Evolutionary conservation across 2,113 vertebrate species (phyloP).

Genomic region (Odocoileus virginianus): DNA sequence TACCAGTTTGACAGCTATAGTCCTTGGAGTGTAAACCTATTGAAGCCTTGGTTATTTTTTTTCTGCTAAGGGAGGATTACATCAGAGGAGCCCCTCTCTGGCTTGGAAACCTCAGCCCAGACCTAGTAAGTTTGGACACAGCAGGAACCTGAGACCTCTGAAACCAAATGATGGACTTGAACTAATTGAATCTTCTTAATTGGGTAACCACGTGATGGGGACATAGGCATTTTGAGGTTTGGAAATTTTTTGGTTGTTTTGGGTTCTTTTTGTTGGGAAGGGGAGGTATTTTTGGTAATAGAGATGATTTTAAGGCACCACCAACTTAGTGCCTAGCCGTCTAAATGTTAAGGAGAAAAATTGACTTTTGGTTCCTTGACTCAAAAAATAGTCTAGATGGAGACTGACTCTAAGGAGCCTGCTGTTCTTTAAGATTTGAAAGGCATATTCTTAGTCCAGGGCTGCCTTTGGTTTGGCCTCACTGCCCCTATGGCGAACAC

Average conservation of each 20-base stretch:
- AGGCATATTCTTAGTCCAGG: not conserved
- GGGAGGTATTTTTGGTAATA: not conserved
- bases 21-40: not conserved
- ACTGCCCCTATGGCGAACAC: not conserved
- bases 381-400: not conserved
- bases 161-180: not conserved
- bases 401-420: not conserved
- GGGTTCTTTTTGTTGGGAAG: too few species aligned
- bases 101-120: not conserved
- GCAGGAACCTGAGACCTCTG: not conserved
- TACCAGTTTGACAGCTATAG: not conserved
- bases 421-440: not conserved
- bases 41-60: not conserved
- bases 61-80: not conserved
- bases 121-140: not conserved
- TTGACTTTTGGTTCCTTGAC: not conserved
- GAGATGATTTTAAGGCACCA: not conserved
- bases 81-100: not conserved
- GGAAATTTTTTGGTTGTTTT: too few species aligned
- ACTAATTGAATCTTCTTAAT: not conserved
- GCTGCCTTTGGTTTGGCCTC: not conserved
- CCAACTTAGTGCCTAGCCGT: not conserved
- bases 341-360: not conserved
- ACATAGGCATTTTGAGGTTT: not conserved
- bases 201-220: not conserved